These are phyloP conservation scores for Acanthoscelides obtectus DNA, from an alignment of 2,888 invertebrate species.

Conservation along the genomic window DNA sequence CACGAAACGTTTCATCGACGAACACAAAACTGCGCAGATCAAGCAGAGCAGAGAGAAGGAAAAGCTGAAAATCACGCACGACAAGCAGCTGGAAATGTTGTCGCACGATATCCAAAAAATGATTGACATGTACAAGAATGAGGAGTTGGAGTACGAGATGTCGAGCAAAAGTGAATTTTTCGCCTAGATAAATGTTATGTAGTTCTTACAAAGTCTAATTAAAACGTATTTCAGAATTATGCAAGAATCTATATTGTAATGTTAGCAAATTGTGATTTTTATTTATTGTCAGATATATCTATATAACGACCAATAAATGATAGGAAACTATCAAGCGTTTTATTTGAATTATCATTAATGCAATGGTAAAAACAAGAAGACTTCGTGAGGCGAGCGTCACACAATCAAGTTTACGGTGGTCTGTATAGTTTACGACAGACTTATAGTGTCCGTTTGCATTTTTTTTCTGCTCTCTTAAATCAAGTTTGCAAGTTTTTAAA, in stretches of 20 bases:
- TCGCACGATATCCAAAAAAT: conserved; percentile 84
- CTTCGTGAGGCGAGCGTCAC: no score
- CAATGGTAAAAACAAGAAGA: no score
- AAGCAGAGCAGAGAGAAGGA: conserved; percentile 90
- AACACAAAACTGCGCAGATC: conserved; percentile 80
- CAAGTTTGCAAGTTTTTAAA: no score
- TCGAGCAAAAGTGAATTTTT: conserved; percentile 86
- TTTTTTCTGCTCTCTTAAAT: no score
- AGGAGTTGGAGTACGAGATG: conserved; percentile 85
- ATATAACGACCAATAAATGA: background rate
- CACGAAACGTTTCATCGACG: conserved; percentile 95
- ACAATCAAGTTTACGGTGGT: no score
- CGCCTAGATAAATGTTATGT: conserved; percentile 55
- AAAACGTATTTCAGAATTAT: background rate
- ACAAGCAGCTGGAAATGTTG: conserved; percentile 86
- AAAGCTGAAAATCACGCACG: conserved; percentile 86
- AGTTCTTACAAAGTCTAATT: background rate
- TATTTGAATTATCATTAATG: no score
- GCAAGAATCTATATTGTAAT: background rate
- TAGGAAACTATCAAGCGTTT: background rate
- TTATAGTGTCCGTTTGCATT: no score
- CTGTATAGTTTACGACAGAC: no score
- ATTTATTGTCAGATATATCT: background rate
- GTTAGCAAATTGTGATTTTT: background rate
- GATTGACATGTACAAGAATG: conserved; percentile 91